Base-by-base conservation (phyloP, 1,140 invertebrate species). In the Euura saliciscinereae region DNA sequence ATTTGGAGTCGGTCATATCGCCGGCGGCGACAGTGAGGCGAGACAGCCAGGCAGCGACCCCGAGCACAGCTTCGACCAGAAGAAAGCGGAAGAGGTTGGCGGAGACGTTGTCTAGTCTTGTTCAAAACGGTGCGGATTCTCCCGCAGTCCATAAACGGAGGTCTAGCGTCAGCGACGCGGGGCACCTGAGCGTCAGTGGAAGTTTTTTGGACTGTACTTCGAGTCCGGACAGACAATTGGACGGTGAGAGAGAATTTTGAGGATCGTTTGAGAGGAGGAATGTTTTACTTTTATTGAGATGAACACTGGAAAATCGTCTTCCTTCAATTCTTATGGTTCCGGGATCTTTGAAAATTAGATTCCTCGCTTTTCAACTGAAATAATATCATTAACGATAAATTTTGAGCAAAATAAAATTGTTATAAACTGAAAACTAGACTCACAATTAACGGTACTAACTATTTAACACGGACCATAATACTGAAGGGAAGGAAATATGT, bases 171-270 rank as follows among this genome's bases (percentile, higher is more conserved):
- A 93, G 93, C 73, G 95, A 97, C 86, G 93, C 94, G 28, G 93
- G 93, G 68, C 87, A 94, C 45, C 89, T 96, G n/a, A 94, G 94
- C 79, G 92, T 95, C 13, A 95, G 94, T 75, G 94, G 94, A 66
- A 96, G 95, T 77, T 95, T 97, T 84, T 89, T 97, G 44, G 96
- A 97, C 82, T 94, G 93, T 77, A 95, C 94, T 42, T 89, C 92
- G 59, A 94, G 93, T 87, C 93, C 94, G 13, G 93, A 93, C 73
- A 92, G 91, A 82, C 89, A 90, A 73, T 79, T 91, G 13, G 91
- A 92, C 84, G 90, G 90, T 91, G 71, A 80, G 78, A 78, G 65
- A 72, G 68, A 13, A 51, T 76, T 71, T 71, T 66, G 51, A 42
- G 68, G 28, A 28, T 28, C 1, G 28, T 28, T 28, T 28, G 28